phyloP scores from a whole-genome alignment of 2,113 vertebrate species.

The Pseudorhombus dupliciocellatus region DNA sequence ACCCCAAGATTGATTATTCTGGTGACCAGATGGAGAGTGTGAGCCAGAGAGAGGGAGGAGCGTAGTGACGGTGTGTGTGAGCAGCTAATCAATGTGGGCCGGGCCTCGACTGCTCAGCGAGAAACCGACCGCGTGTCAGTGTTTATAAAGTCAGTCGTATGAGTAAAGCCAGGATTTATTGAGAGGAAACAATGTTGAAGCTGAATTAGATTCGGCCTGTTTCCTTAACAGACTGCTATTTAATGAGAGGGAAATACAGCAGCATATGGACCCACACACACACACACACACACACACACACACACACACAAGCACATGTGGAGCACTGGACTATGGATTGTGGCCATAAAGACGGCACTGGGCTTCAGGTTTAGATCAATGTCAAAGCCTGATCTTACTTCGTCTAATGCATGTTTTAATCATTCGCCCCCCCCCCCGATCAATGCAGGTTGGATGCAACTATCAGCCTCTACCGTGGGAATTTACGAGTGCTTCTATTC shows the following conservation, averaged over 20 bases:
- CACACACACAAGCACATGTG: conserved; percentile 20
- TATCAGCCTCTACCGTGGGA: conserved; percentile 87
- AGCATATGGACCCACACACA: conserved; percentile 25
- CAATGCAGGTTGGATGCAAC: conserved; percentile 92
- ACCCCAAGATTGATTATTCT: conserved; percentile 77
- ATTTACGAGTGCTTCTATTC: conserved; percentile 87
- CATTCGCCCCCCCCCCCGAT: conserved; percentile 88
- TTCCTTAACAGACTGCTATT: conserved; percentile 59
- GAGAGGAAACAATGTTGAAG: conserved; percentile 54
- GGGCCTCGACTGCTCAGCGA: conserved; percentile 13
- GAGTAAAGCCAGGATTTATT: conserved; percentile 63
- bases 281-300: conserved; percentile 21
- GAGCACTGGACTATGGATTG: conserved; percentile 42
- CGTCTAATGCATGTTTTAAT: conserved; percentile 96
- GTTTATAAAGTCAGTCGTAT: conserved; percentile 45
- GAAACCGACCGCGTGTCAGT: conserved; percentile 21
- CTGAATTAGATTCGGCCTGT: conserved; percentile 52
- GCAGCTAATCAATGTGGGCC: conserved; percentile 64
- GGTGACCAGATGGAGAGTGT: conserved; percentile 69
- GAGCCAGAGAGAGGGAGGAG: conserved; percentile 41
- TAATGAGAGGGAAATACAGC: conserved; percentile 47
- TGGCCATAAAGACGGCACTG: conserved; percentile 49
- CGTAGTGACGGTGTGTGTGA: conserved; percentile 47
- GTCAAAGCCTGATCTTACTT: conserved; percentile 88
- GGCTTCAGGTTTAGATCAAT: conserved; percentile 90